Conservation (phyloP, 2,888 invertebrate genomes). For the Brenthis hecate region DNA sequence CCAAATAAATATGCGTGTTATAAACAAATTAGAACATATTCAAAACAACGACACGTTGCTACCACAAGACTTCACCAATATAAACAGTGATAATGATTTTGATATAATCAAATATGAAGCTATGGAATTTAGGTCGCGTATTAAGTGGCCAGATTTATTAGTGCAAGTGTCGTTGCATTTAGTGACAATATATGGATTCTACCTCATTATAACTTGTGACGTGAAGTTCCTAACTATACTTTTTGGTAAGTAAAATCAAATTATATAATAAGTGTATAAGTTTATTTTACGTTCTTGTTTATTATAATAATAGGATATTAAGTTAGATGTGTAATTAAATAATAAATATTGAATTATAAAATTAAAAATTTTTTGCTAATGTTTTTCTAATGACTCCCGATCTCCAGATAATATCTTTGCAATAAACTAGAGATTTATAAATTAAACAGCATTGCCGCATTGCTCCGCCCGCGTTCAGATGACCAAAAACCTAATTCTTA, state of each 20-base stretch:
- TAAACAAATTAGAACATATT: constrained; percentile 47
- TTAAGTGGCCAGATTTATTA: constrained; percentile 88
- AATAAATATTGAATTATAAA: too few species aligned
- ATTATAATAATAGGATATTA: too few species aligned
- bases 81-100: constrained; percentile 59
- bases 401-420: too few species aligned
- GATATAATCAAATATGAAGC: constrained; percentile 68
- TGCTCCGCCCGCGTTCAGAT: too few species aligned
- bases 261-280: neutral
- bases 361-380: too few species aligned
- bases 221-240: constrained; percentile 84
- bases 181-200: constrained; percentile 87
- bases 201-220: constrained; percentile 81
- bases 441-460: too few species aligned
- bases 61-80: constrained; percentile 45
- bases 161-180: constrained; percentile 87
- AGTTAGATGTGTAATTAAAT: too few species aligned
- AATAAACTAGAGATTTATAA: too few species aligned
- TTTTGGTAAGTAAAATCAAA: constrained; percentile 85
- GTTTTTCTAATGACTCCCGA: too few species aligned
- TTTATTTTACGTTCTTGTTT: too few species aligned
- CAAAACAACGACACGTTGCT: constrained; percentile 59
- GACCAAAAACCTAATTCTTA: too few species aligned
- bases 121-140: constrained; percentile 82
- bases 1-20: constrained; percentile 55